A percentile compares a stretch with the other conserved stretches of the same genome.
These are phyloP conservation scores for Ylistrum balloti DNA, from an alignment of 1,140 invertebrate genomes.

Conservation along the genomic window DNA sequence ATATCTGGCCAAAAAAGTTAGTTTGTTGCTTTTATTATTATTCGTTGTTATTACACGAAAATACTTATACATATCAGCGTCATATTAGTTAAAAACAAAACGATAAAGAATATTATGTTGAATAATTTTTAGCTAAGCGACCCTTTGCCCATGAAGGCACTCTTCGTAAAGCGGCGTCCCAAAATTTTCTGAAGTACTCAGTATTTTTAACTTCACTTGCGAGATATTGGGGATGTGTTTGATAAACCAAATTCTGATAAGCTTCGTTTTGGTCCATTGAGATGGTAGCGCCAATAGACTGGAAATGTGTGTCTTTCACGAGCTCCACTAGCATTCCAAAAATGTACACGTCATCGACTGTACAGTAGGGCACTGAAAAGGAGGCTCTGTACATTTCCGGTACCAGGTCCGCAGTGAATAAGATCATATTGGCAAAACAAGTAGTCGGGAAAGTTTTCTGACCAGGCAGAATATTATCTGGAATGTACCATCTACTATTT, in stretches of 20 bases:
- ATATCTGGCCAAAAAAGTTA: too few relatives aligned
- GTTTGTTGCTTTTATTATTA: too few relatives aligned
- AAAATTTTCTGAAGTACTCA: neutral
- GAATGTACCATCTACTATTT: slow-evolving; percentile 81
- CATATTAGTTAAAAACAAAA: too few relatives aligned
- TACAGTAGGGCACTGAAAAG: slow-evolving; percentile 70
- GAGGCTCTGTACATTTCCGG: slow-evolving; percentile 76
- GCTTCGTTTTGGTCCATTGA: neutral
- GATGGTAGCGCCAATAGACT: neutral
- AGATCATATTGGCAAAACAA: slow-evolving; percentile 81
- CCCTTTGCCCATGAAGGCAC: neutral
- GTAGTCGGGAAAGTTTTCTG: slow-evolving; percentile 74
- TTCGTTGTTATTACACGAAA: too few relatives aligned
- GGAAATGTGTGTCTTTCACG: neutral
- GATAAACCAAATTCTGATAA: neutral
- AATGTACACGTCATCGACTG: slow-evolving; percentile 82
- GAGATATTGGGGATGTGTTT: neutral
- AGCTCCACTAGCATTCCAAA: slow-evolving; percentile 72
- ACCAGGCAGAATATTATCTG: slow-evolving; percentile 73
- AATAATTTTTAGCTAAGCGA: neutral
- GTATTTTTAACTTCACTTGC: neutral
- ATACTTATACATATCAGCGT: too few relatives aligned
- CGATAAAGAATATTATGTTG: neutral
- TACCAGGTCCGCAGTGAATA: slow-evolving; percentile 80
- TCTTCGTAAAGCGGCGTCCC: neutral